These are phyloP conservation scores for Proteles cristata DNA, from an alignment of 2,113 vertebrate species.

Conservation along the genomic window DNA sequence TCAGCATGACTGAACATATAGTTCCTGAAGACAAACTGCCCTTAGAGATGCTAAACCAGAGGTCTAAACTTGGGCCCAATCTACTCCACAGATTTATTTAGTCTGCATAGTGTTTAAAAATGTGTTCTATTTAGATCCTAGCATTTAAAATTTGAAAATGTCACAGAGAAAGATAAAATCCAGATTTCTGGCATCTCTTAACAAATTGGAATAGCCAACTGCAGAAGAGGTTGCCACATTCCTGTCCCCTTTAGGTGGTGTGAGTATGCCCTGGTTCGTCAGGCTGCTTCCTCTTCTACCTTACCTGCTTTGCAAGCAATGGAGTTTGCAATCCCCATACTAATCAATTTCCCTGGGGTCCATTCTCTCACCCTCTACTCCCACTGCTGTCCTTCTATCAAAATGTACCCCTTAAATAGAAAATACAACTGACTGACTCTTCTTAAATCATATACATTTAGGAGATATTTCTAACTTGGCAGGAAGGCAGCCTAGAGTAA, in stretches of 20 bases:
- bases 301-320: background rate
- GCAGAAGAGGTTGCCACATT: background rate
- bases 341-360: background rate
- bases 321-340: background rate
- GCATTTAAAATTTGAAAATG: background rate
- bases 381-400: background rate
- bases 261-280: background rate
- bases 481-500: background rate
- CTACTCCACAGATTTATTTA: background rate
- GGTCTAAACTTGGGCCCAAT: background rate
- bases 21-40: background rate
- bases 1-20: background rate
- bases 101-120: background rate
- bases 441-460: background rate
- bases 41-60: background rate
- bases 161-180: slow-evolving; percentile 13
- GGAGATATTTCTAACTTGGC: background rate
- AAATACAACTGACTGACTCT: background rate
- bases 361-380: background rate
- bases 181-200: background rate
- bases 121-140: slow-evolving; percentile 13
- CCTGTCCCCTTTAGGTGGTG: background rate
- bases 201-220: background rate
- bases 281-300: background rate
- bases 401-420: background rate